Conservation (phyloP, 2,113 vertebrate genomes). For the Tilapia sparmanii region DNA sequence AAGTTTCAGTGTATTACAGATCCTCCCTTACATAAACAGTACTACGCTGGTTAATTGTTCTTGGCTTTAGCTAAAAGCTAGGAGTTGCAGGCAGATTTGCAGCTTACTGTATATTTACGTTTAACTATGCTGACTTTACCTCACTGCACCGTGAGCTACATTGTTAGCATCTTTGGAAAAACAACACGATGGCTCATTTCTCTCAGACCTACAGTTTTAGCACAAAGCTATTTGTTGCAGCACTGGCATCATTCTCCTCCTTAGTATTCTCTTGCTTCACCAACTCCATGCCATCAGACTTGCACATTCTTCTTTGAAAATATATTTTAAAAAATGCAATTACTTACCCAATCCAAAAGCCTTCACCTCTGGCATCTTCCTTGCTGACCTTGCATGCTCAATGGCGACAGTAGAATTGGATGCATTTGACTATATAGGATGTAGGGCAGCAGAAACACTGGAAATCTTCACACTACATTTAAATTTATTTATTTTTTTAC, state of each 20-base stretch:
- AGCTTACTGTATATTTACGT: background rate
- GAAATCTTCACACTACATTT: background rate
- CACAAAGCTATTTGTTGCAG: background rate
- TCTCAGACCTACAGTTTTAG: background rate
- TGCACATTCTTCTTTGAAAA: background rate
- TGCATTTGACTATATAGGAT: background rate
- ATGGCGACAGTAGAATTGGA: background rate
- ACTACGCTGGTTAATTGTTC: background rate
- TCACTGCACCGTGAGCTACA: background rate
- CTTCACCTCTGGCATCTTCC: background rate
- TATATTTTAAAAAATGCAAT: background rate
- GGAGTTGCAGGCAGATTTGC: background rate
- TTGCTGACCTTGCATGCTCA: background rate
- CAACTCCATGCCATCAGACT: background rate
- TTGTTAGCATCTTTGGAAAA: background rate
- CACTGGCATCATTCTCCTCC: background rate
- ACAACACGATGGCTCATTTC: background rate
- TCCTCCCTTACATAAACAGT: background rate
- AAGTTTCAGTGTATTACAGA: background rate
- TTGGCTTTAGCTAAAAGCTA: background rate
- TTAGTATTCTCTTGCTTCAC: background rate
- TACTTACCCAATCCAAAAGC: background rate
- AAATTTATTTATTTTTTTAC: rapidly evolving
- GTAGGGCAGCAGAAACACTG: background rate
- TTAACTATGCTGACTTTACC: background rate